Evolutionary conservation across 1,140 invertebrate species (phyloP), one percentile per base, ranked within the genome.

Genomic region (Bombus terrestris): DNA sequence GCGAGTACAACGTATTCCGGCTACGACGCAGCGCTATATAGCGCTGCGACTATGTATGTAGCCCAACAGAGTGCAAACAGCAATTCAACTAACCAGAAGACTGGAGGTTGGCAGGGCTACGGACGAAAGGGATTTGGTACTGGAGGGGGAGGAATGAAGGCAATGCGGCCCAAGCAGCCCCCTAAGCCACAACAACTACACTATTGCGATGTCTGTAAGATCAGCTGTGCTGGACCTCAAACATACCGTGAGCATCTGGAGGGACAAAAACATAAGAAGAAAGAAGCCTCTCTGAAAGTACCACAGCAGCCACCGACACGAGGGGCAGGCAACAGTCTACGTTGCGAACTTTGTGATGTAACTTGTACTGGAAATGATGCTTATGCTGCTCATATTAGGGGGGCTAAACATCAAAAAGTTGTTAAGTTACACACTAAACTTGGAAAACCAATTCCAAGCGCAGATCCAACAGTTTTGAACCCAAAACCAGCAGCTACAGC

Each of bases 221-320:
- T 99, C 92, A 99, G 98, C 87, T 99, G 98, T 96, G 98, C 98
- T 89, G 98, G 98, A 2, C 98, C 98, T 4, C 98, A 98, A 96
- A 99, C 99, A 0, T 99, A 99, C 94, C 97, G 98, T 80, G 99
- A 99, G 94, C 99, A 99, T 96, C 95, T 99, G 87, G 99, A 99
- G 94, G 99, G 99, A 0, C 98, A 99, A 95, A 99, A 99, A 93
- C 99, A 99, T 95, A 99, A 99, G 96, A 99, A 99, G 96, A 99
- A 99, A 94, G 99, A 99, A 94, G 98, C 98, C 25, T 97, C 98
- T 18, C 96, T 97, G 32, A 99, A 99, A 95, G 97, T 96, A 96
- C 97, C 96, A 59, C 94, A 95, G 90, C 96, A 94, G 92, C 96
- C 92, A 92, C 95, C 93, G 72, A 94, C 94, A 8, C 92, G 92